A percentile compares a stretch with the other conserved stretches of the same genome.
These are phyloP conservation scores for Rhadinocentrus ornatus DNA, from an alignment of 2,797 vertebrate species.

Conservation along the genomic window DNA sequence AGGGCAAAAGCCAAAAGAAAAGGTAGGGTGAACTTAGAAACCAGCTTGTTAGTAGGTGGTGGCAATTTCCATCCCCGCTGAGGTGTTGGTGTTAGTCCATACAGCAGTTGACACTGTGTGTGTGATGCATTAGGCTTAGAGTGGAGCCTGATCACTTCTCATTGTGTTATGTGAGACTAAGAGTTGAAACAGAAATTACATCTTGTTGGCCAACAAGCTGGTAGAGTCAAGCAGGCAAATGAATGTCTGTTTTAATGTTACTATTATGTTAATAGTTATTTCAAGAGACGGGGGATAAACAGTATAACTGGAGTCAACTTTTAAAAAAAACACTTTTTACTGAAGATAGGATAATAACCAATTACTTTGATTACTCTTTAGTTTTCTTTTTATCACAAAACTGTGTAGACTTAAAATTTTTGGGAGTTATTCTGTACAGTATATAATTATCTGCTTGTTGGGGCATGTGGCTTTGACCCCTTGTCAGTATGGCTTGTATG, in stretches of 20 bases:
- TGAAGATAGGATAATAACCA: background rate
- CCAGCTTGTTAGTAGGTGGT: constrained; percentile 18
- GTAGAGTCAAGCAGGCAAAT: constrained; percentile 29
- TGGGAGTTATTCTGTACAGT: background rate
- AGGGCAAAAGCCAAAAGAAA: background rate
- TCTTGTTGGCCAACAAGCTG: constrained; percentile 36
- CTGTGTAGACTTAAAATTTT: background rate
- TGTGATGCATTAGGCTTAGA: constrained; percentile 40
- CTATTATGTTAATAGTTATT: constrained; percentile 12
- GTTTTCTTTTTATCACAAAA: background rate
- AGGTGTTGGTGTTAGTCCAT: constrained; percentile 40
- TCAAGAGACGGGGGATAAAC: background rate
- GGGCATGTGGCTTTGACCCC: constrained; percentile 11
- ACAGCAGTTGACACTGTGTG: constrained; percentile 19
- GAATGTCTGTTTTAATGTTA: constrained; percentile 30
- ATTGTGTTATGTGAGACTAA: constrained; percentile 42
- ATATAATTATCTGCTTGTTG: constrained; percentile 6
- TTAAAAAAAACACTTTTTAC: background rate
- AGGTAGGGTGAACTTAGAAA: background rate
- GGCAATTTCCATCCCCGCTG: constrained; percentile 23
- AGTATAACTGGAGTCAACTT: no score
- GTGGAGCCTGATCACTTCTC: constrained; percentile 41
- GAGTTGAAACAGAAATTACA: constrained; percentile 41
- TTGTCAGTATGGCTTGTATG: constrained; percentile 5
- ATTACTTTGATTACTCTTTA: background rate